phyloP scores from a whole-genome alignment of 1,140 invertebrate species.

The Drosophila erecta region DNA sequence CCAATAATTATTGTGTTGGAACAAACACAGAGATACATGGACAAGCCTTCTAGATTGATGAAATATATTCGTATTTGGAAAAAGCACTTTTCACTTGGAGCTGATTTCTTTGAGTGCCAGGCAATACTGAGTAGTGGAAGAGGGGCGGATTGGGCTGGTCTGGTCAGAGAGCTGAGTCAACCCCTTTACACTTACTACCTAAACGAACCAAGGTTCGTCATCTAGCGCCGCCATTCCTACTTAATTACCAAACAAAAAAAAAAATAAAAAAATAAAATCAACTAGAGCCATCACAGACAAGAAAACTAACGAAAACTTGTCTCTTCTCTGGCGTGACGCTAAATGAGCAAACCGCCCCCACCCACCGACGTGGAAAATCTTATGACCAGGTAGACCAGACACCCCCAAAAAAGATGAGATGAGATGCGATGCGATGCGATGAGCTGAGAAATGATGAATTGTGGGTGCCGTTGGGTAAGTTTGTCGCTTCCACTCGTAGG shows the following conservation, averaged over 20 bases:
- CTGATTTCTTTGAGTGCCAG: constrained; percentile 9
- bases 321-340: constrained; percentile 74
- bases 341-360: constrained; percentile 48
- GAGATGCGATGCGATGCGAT: constrained; percentile 8
- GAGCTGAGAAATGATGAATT: constrained; percentile 72
- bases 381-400: constrained; percentile 74
- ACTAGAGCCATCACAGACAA: constrained; percentile 28
- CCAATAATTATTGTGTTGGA: too few relatives aligned
- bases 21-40: too few relatives aligned
- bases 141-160: constrained; percentile 9
- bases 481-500: constrained; percentile 74
- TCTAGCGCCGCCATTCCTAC: constrained; percentile 82
- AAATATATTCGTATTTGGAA: neutral
- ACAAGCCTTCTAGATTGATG: neutral
- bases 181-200: constrained; percentile 50
- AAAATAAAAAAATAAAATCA: constrained; percentile 29
- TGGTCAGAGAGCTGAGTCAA: constrained; percentile 20
- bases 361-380: constrained; percentile 47
- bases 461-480: constrained; percentile 76
- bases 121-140: neutral
- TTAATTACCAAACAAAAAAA: constrained; percentile 76
- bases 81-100: too few relatives aligned
- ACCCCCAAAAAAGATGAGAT: constrained; percentile 13
- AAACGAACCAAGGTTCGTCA: constrained; percentile 54
- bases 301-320: constrained; percentile 51